phyloP scores from a whole-genome alignment of 2,888 invertebrate species.

The Ectemnius continuus region DNA sequence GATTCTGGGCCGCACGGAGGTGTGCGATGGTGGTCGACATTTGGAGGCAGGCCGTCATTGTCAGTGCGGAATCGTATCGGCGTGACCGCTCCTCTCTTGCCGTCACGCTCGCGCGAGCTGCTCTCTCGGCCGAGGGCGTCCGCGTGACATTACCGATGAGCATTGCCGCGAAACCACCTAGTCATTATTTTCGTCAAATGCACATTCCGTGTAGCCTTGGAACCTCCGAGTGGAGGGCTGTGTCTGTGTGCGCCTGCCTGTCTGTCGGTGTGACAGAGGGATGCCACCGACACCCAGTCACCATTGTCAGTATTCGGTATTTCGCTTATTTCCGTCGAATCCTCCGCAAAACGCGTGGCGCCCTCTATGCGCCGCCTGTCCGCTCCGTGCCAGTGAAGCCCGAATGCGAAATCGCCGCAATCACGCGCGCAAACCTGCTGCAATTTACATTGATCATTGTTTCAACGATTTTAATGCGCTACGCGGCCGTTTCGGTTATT shows the following conservation, averaged over 20 bases:
- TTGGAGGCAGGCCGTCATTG: slow-evolving; percentile 15
- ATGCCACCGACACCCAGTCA: background rate
- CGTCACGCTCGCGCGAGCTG: slow-evolving; percentile 19
- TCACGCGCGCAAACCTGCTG: slow-evolving; percentile 27
- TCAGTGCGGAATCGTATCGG: slow-evolving; percentile 32
- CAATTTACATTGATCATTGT: slow-evolving; percentile 34
- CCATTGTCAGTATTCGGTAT: slow-evolving; percentile 43
- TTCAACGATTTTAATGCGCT: slow-evolving; percentile 29
- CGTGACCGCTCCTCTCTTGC: slow-evolving; percentile 20
- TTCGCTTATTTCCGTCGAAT: slow-evolving; percentile 37
- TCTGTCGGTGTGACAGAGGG: no score
- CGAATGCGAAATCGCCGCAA: slow-evolving; percentile 13
- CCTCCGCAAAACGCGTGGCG: no score
- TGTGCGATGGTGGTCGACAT: slow-evolving; percentile 18
- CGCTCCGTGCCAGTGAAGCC: no score
- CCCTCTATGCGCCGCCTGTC: no score
- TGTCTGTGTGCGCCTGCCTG: no score
- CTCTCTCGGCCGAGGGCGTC: background rate
- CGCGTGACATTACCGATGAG: slow-evolving; percentile 24
- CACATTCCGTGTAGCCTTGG: background rate
- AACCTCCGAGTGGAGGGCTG: no score
- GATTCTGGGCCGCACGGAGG: background rate
- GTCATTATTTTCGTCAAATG: slow-evolving; percentile 41
- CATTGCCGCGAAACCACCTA: slow-evolving; percentile 38
- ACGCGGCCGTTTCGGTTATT: slow-evolving; percentile 12